Base-by-base conservation (phyloP, 2,797 vertebrate genomes). In the Cryptoblepharus egeriae region DNA sequence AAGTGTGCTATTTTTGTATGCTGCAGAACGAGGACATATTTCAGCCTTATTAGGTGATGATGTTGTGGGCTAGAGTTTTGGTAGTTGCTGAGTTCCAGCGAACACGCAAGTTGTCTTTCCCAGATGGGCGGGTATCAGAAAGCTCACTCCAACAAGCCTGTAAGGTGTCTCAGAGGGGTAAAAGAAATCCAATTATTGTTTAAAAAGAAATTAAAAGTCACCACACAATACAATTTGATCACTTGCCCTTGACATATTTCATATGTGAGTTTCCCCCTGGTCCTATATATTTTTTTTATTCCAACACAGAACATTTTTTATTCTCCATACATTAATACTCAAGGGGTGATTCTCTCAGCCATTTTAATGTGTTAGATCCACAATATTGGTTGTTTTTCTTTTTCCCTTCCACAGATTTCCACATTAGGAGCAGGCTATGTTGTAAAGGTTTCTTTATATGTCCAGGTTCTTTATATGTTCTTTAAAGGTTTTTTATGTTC, bases 21-120 rank as follows among this genome's bases (percentile, higher is more conserved):
- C 73, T 77, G 39, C 90, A 68, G 49, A 77, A 11, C 82, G 81
- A 45, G 74, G 77, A 85, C 77, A 84, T 87, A 78, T 1, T 77
- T 92, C 35, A 71, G 58, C 71, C 71, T 89, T 91, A 92, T 87
- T 72, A 88, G 81, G 82, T 58, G 37, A 69, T 89, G 39, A 69
- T 82, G 28, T 89, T 85, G 72, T 28, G 78, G 81, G 4, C 32
- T 24, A 8, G 58, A 84, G 2, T 0, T 67, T 80, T 37, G n/a
- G 15, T 82, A 64, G 35, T 22, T 83, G 65, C 10, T 80, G 80
- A 65, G 69, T 80, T 84, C 76, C 55, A 49, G 73, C 2, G 88
- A 58, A 24, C 37, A 15, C 79, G 67, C 80, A 37, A 78, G 11
- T 79, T 60, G 37, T 73, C 45, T 10, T 5, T 86, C 80, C 72